Evolutionary conservation across 1,140 invertebrate genomes (phyloP).

Genomic region (Zaprionus nigranus): DNA sequence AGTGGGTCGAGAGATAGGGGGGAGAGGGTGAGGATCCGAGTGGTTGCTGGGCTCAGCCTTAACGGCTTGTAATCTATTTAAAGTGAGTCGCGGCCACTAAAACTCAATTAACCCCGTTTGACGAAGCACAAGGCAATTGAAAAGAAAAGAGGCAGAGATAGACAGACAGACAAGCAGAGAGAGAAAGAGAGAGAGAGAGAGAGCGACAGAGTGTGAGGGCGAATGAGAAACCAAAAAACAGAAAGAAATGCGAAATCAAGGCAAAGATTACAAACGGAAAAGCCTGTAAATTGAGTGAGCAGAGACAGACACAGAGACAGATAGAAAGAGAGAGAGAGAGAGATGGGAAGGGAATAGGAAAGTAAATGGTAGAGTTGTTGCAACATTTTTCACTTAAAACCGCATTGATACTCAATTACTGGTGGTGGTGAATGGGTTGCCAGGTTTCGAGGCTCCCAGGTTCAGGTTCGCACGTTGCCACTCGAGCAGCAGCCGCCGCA

Average conservation of each 20-base stretch:
- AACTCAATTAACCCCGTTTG: constrained; percentile 84
- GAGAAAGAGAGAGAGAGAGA: constrained; percentile 22
- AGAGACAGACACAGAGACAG: not conserved
- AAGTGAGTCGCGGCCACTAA: constrained; percentile 82
- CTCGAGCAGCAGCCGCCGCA: constrained; percentile 20
- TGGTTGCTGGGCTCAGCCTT: constrained; percentile 3
- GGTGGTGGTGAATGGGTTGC: constrained; percentile 31
- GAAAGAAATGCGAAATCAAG: constrained; percentile 63
- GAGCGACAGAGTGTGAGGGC: constrained; percentile 21
- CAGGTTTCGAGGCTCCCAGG: constrained; percentile 21
- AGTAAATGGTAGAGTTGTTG: constrained; percentile 1
- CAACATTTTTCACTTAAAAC: constrained; percentile 83
- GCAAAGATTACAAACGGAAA: constrained; percentile 78
- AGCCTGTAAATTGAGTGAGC: constrained; percentile 45
- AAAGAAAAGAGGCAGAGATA: constrained; percentile 31
- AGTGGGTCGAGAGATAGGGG: constrained; percentile 23
- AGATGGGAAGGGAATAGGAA: not conserved
- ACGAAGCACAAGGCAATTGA: constrained; percentile 64
- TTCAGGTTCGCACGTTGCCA: constrained; percentile 11
- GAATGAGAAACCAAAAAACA: constrained; percentile 20
- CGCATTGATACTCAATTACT: constrained; percentile 84
- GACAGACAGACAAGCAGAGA: constrained; percentile 24
- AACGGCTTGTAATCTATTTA: constrained; percentile 76
- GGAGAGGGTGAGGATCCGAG: too few relatives aligned
- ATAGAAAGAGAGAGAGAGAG: not conserved